phyloP scores from a whole-genome alignment of 2,113 vertebrate genomes.

The Meles meles region DNA sequence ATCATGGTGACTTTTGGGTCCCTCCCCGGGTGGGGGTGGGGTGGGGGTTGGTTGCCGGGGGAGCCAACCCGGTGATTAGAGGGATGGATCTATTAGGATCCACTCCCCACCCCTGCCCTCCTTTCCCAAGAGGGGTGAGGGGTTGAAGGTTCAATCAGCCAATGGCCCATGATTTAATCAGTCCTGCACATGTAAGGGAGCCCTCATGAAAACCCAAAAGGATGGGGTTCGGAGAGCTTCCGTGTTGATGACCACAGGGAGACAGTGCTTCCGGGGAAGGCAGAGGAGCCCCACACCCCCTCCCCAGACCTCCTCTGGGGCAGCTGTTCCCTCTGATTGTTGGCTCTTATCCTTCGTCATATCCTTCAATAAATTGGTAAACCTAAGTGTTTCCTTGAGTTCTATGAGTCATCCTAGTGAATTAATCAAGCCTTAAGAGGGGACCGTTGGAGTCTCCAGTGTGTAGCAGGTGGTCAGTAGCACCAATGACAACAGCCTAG shows the following conservation, averaged over 20 bases:
- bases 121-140: neutral
- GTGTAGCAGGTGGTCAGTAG: neutral
- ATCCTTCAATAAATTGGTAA: neutral
- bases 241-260: neutral
- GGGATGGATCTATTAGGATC: neutral
- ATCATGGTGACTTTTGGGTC: neutral
- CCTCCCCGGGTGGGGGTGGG: neutral
- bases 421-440: neutral
- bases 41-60: neutral
- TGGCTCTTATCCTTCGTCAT: rapidly evolving
- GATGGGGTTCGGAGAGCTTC: neutral
- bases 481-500: neutral
- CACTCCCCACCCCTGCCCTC: neutral
- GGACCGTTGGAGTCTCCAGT: neutral
- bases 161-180: neutral
- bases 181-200: rapidly evolving
- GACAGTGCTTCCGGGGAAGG: neutral
- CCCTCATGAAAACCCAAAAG: neutral
- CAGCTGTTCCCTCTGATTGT: neutral
- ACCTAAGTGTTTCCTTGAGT: neutral
- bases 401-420: neutral
- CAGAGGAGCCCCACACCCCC: neutral
- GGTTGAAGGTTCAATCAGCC: neutral
- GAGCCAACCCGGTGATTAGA: neutral
- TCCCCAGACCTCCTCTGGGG: neutral